Base-by-base conservation (phyloP, 2,888 invertebrate species). In the Chymomyza amoena region DNA sequence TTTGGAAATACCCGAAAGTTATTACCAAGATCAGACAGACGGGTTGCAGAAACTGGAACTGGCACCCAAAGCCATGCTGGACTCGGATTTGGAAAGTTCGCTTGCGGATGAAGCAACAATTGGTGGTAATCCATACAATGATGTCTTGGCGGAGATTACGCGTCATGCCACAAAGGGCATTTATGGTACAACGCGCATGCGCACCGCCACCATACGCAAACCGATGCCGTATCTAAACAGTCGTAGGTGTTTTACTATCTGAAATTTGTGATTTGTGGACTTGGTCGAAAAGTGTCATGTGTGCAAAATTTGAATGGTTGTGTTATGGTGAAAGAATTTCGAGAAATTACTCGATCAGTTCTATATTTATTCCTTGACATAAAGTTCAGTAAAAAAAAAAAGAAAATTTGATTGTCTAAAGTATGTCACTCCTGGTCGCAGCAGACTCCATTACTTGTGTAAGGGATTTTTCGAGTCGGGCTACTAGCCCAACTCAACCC, bases 191-290 rank as follows among this genome's bases (percentile, higher is more conserved):
- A 88, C 89, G 32, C 84, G 89, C 62, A 84, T 89, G 84, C 80
- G 89, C 64, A 90, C 90, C 6, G 90, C 90, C 6, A 90, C 90
- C 4, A 90, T 90, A 70, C 73, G 90, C 68, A 90, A 90, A 62
- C 90, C 90, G 16, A 89, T 84, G 90, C 90, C 90, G 4, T 90
- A 90, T 74, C 64, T 90, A 70, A 89, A 88, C 75, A 90, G 90
- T 64, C 79, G 90, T 90, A 90, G 80, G 90, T 90, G 75, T 84
- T 68, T 45, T 45, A 45, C 13, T 45, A 45, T 6, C 39, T 45
- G 13, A 45, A 45, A 45, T 45, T 32, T 45, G 9, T 36, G 36
- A 36, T 36, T 36, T 36, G 10, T 36, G 10, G 39, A 32, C 6
- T 32, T 4, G 32, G 7, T 32, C 32, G 4, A 4, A 45, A 45